phyloP scores from a whole-genome alignment of 2,888 invertebrate genomes.

The Trichopria drosophilae region DNA sequence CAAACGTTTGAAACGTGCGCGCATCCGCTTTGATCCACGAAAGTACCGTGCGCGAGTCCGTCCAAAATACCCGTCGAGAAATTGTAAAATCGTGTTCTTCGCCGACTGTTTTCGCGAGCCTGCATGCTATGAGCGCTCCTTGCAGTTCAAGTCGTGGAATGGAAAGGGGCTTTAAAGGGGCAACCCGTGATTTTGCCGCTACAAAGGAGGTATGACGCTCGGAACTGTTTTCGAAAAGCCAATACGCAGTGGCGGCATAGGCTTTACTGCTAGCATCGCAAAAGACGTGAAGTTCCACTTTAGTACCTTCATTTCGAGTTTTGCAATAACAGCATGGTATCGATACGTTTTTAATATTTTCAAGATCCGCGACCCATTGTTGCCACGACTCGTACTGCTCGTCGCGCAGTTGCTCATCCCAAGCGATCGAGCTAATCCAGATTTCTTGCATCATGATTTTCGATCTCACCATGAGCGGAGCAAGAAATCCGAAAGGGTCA shows the following conservation, averaged over 20 bases:
- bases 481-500: conserved; percentile 14
- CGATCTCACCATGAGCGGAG: conserved; percentile 30
- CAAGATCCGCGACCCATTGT: conserved; percentile 32
- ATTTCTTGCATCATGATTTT: conserved; percentile 37
- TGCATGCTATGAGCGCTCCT: conserved; percentile 24
- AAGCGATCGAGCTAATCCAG: conserved; percentile 28
- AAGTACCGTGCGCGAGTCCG: conserved; percentile 9
- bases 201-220: conserved; percentile 10
- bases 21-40: conserved; percentile 16
- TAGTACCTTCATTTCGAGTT: conserved; percentile 25
- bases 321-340: conserved; percentile 35
- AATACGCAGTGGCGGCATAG: conserved; percentile 24
- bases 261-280: conserved; percentile 30
- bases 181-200: conserved; percentile 23
- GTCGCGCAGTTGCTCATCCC: conserved; percentile 29
- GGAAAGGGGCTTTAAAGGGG: conserved; percentile 26
- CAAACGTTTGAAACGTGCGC: conserved; percentile 4
- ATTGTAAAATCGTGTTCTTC: conserved; percentile 11
- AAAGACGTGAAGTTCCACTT: conserved; percentile 26
- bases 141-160: conserved; percentile 31
- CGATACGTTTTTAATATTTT: not conserved
- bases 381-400: conserved; percentile 20
- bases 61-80: conserved; percentile 7
- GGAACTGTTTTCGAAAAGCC: not conserved
- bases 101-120: conserved; percentile 4